These are phyloP conservation scores for Anolis apletophallus DNA, from an alignment of 2,797 vertebrate species.

Conservation along the genomic window DNA sequence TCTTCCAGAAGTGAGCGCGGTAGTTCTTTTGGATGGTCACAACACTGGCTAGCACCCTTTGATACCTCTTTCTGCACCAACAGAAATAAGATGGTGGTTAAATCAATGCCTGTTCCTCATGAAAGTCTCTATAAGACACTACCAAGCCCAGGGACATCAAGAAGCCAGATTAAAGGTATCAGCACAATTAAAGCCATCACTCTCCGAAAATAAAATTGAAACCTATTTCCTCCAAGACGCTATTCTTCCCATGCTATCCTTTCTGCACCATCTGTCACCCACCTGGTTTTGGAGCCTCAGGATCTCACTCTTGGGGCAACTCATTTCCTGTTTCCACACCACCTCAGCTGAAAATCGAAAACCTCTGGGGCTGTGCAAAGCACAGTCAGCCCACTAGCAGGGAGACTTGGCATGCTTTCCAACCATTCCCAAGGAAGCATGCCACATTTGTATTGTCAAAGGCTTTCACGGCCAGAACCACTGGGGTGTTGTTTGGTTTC, in stretches of 20 bases:
- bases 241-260: neutral
- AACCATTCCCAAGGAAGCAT: neutral
- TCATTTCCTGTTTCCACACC: constrained; percentile 7
- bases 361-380: neutral
- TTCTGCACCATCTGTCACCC: neutral
- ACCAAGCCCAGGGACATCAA: neutral
- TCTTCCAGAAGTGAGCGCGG: constrained; percentile 88
- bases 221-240: neutral
- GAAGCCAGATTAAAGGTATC: neutral
- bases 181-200: neutral
- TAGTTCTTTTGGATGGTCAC: constrained; percentile 93
- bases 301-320: neutral
- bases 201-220: neutral
- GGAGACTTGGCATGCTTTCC: neutral
- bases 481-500: too few species aligned
- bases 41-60: constrained; percentile 82
- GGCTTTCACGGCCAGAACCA: too few species aligned
- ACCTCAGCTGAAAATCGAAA: constrained; percentile 6
- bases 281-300: neutral
- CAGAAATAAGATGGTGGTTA: constrained; percentile 40
- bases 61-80: constrained; percentile 87
- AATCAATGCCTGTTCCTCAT: rapidly evolving
- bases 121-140: neutral
- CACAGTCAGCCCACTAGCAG: neutral
- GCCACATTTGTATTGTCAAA: too few species aligned